Evolutionary conservation across 1,140 invertebrate species (phyloP), one percentile per base, ranked within the genome.

Genomic region (Procambarus clarkii): DNA sequence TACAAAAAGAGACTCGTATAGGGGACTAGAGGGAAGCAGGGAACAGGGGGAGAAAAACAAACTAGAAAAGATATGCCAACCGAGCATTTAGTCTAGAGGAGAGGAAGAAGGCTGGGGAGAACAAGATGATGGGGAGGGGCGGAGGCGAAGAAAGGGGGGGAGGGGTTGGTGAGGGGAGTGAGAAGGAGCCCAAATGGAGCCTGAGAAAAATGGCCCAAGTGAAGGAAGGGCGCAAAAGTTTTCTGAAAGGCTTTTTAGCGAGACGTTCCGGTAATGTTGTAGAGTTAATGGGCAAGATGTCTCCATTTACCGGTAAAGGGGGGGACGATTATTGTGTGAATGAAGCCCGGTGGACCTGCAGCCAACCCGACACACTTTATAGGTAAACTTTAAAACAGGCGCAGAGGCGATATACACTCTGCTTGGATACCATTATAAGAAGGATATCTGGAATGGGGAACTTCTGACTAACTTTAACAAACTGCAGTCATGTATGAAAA

Each of bases 211-310:
- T 87, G 85, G 76, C n/a, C 74, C 85, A 69, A 77, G 84, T 87
- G 85, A 87, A 78, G 85, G 85, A 87, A 87, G 85, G 85, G 76
- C 85, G 85, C 85, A 87, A 87, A 87, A 87, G 84, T 86, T 86
- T 86, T 77, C 71, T 79, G 85, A 87, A 87, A 87, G 58, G 85
- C 85, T 79, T 87, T 87, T 87, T 86, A 86, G 76, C 85, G 77
- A 87, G 85, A 87, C 85, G 76, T 60, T 87, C 85, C 85, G 77
- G 85, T 87, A 87, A 87, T 60, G 85, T 60, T 58, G 76, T 87
- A 77, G 85, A 60, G 85, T 79, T 87, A 87, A 87, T 87, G 85
- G 85, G 18, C 50, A 76, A 87, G 85, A 87, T 87, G 85, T 87
- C 85, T 87, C 76, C 76, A 87, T 87, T 87, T 79, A 87, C 85